Conservation (phyloP, 2,797 vertebrate genomes). For the Holocentrus rufus region DNA sequence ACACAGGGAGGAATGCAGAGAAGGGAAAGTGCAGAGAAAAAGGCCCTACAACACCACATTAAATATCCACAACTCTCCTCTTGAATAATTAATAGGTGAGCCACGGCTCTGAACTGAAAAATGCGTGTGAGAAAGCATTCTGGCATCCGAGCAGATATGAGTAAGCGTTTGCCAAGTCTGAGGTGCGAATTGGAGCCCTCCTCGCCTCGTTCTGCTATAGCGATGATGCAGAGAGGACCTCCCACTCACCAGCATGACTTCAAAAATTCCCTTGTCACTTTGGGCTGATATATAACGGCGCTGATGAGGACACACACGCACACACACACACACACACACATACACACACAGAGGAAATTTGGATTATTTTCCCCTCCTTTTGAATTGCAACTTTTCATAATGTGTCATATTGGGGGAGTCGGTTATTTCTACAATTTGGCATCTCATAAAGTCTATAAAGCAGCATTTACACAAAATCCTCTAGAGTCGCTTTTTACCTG, state of each 20-base stretch:
- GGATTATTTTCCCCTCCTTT: constrained; percentile 5
- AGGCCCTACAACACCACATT: constrained; percentile 71
- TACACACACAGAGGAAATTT: constrained; percentile 12
- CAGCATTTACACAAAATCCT: neutral
- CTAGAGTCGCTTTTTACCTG: neutral
- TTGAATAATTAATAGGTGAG: constrained; percentile 77
- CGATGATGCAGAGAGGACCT: constrained; percentile 47
- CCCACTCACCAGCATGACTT: constrained; percentile 60
- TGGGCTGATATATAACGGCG: constrained; percentile 40
- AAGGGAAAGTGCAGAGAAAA: constrained; percentile 37
- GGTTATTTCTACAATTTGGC: neutral
- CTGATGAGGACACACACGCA: constrained; percentile 36
- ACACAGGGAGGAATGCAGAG: constrained; percentile 37
- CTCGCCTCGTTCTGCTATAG: constrained; percentile 37
- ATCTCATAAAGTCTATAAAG: neutral
- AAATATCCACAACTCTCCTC: constrained; percentile 75
- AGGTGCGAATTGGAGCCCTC: constrained; percentile 68
- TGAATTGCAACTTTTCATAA: constrained; percentile 14
- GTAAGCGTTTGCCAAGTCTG: constrained; percentile 71
- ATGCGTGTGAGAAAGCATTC: constrained; percentile 69
- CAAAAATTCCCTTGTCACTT: constrained; percentile 45
- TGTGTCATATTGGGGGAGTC: constrained; percentile 4
- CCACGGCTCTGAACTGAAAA: constrained; percentile 58
- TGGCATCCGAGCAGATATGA: constrained; percentile 77
- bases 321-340: constrained; percentile 18